These are phyloP conservation scores for Percina caprodes DNA, from an alignment of 2,113 vertebrate genomes.

Conservation along the genomic window DNA sequence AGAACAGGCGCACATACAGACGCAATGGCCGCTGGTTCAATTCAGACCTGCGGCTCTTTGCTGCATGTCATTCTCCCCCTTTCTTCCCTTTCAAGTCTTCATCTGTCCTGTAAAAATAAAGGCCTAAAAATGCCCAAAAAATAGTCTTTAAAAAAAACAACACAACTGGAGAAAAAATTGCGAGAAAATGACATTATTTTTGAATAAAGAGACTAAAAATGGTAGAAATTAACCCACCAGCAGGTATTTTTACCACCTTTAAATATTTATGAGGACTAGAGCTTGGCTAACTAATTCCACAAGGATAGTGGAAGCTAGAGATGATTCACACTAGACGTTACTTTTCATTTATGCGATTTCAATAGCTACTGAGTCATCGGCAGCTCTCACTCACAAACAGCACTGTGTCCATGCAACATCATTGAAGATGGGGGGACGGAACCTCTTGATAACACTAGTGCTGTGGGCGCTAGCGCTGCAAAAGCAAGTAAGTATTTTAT, in stretches of 20 bases:
- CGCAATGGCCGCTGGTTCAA: too few relatives aligned
- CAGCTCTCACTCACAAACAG: background rate
- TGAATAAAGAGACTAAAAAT: background rate
- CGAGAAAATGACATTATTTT: background rate
- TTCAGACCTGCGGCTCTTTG: too few relatives aligned
- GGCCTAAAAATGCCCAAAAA: too few relatives aligned
- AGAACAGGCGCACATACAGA: too few relatives aligned
- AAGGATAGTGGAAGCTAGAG: background rate
- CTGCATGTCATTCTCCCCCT: too few relatives aligned
- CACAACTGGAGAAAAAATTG: background rate
- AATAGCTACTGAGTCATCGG: conserved; percentile 5
- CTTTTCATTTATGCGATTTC: background rate
- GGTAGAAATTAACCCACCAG: background rate
- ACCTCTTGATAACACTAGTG: background rate
- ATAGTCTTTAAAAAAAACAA: too few relatives aligned
- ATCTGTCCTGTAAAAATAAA: too few relatives aligned
- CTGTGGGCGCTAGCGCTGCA: background rate
- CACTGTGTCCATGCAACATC: background rate
- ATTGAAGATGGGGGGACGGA: background rate
- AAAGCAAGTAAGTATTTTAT: background rate
- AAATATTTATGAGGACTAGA: too few relatives aligned
- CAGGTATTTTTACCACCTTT: background rate
- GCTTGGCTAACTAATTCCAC: background rate
- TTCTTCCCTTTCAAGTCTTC: too few relatives aligned
- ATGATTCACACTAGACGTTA: background rate